phyloP scores from a whole-genome alignment of 2,113 vertebrate species.

The Festucalex cinctus region DNA sequence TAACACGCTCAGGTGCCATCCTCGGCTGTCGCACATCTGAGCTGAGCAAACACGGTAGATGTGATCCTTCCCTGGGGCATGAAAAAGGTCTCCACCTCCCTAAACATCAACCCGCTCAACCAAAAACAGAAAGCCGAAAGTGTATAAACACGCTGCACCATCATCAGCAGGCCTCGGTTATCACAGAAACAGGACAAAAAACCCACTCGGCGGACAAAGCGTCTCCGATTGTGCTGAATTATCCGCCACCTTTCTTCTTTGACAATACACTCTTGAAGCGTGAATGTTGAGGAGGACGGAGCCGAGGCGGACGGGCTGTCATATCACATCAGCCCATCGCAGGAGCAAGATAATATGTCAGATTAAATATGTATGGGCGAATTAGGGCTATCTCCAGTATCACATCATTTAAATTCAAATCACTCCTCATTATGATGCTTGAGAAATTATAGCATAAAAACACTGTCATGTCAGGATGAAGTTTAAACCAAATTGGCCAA shows the following conservation, averaged over 20 bases:
- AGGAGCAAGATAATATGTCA: conserved; percentile 72
- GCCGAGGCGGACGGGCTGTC: conserved; percentile 52
- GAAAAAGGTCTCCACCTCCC: conserved; percentile 3
- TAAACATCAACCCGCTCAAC: conserved; percentile 4
- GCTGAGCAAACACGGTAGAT: conserved; percentile 65
- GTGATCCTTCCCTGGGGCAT: conserved; percentile 6
- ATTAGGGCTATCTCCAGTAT: conserved; percentile 76
- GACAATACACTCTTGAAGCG: conserved; percentile 20
- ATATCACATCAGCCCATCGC: conserved; percentile 58
- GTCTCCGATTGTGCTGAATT: conserved; percentile 48
- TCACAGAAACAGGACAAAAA: conserved; percentile 6
- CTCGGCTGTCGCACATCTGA: conserved; percentile 74
- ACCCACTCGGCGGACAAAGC: conserved; percentile 31
- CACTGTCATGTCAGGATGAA: conserved; percentile 59
- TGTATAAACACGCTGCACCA: not conserved
- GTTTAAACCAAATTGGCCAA: conserved; percentile 61
- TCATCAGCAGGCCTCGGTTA: not conserved
- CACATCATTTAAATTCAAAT: conserved; percentile 80
- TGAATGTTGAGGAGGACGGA: conserved; percentile 16
- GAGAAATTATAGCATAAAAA: conserved; percentile 75
- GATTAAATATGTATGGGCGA: conserved; percentile 80
- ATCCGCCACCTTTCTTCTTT: conserved; percentile 46
- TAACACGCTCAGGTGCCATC: conserved; percentile 72
- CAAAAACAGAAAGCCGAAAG: not conserved
- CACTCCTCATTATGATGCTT: conserved; percentile 72